Evolutionary conservation across 37 sponge, comb jelly and placozoan genomes (phyloP), one percentile per base, ranked within the genome.

Genomic region (Ianthella basta): DNA sequence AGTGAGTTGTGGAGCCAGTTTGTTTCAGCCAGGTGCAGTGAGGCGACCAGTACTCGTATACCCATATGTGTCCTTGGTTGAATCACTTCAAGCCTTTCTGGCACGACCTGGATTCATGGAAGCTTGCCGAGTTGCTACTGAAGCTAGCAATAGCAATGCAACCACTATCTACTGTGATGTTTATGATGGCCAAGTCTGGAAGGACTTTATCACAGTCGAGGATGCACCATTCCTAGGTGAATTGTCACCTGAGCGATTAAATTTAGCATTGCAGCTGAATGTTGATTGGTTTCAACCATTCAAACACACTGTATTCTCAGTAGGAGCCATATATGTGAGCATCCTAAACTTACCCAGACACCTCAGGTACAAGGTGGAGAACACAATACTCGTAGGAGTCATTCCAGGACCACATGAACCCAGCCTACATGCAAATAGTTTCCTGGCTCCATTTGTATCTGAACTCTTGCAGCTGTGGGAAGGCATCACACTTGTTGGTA

Each of bases 281-380:
- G 38, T 91, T 39, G 91, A 91, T 72, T 91, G 91, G 91, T 91
- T 91, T 56, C 60, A 83, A 19, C 84, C 84, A 56, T 91, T 59
- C 66, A 41, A 60, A 30, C 80, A 86, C 55, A 59, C 74, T 3
- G 55, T 33, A 27, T 80, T 85, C 56, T 79, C 75, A 27, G 83
- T 90, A 25, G 90, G 90, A 41, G 83, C 64, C 1, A 82, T 90
- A 27, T 90, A 86, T 38, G 59, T 86, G 30, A 30, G 34, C 0
- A 83, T 90, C 73, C 44, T 72, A 35, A 90, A 90, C 86, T 86
- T n/a, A 12, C 90, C 90, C 10, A 29, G 86, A n/a, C 2, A 59
- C 20, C 2, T 60, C 0, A 38, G 91, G 30, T 86, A 53, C 25
- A 90, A 77, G 63, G 4, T 44, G 32, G 90, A 86, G 14, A 90